Percentiles rank a stretch among this genome's conserved stretches.
Conservation (phyloP, 2,797 vertebrate genomes). For the Phalloptychus januarius region DNA sequence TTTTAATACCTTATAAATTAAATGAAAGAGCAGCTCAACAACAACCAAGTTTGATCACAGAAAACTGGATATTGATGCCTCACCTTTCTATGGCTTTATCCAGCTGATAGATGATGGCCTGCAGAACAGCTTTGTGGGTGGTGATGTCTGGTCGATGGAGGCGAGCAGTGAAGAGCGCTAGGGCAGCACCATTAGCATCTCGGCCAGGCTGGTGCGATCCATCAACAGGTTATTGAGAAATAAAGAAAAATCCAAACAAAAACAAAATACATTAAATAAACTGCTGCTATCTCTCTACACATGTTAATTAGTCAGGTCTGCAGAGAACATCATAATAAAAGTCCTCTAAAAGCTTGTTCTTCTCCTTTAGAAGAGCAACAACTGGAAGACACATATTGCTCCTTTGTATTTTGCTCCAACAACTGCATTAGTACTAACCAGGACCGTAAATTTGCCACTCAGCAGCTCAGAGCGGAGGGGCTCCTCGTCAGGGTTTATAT, state of each 20-base stretch:
- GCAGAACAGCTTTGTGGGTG: conserved; percentile 86
- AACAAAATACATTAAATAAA: background rate
- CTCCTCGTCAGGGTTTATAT: conserved; percentile 87
- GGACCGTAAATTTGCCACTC: conserved; percentile 87
- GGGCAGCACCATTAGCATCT: conserved; percentile 85
- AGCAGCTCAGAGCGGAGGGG: conserved; percentile 85
- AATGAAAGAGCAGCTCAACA: background rate
- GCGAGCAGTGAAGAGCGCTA: conserved; percentile 86
- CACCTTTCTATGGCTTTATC: conserved; percentile 89
- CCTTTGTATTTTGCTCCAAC: background rate
- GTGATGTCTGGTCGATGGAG: conserved; percentile 84
- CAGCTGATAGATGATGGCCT: conserved; percentile 89
- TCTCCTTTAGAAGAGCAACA: background rate
- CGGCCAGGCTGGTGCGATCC: conserved; percentile 80
- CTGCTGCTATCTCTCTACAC: background rate
- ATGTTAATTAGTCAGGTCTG: background rate
- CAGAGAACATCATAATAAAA: background rate
- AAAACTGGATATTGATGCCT: background rate
- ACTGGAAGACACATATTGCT: background rate
- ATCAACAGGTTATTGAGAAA: conserved; percentile 4
- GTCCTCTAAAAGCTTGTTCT: background rate
- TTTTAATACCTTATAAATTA: background rate
- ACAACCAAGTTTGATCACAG: background rate
- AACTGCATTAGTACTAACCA: conserved; percentile 75
- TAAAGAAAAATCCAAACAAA: background rate